Base-by-base conservation (phyloP, 2,888 invertebrate genomes). In the Drosophila longiperda region DNA sequence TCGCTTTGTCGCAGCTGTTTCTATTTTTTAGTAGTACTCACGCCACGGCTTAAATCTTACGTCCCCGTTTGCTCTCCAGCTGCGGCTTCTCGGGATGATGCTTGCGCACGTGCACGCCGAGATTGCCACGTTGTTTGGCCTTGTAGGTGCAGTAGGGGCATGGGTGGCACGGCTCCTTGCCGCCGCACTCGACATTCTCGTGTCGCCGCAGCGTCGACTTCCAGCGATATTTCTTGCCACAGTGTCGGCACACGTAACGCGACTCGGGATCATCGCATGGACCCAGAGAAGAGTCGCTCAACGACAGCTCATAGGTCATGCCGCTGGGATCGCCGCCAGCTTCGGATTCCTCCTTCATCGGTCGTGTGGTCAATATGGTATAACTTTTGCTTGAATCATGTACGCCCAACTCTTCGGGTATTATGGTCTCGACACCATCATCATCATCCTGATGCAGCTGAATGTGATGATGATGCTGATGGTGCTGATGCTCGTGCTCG, bases 151-250 rank as follows among this genome's bases (percentile, higher is more conserved):
- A 97, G 91, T 96, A 95, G 15, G 96, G 96, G 89, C 97, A 97
- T 76, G 96, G 96, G 93, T 97, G 97, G 75, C 96, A 95, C 0
- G 97, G 97, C 77, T 96, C 96, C 92, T 97, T 97, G 77, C 96
- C 97, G 52, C 97, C 96, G 93, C 97, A 97, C 93, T 97, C 97
- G 74, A 97, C 96, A 94, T 95, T 96, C 93, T 96, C 97, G 93
- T 97, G 97, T 6, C 96, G 95, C 15, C 96, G 94, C 94, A 97
- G 94, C 70, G 97, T 97, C 58, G 97, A 97, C 93, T 96, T 97
- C 97, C 97, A 97, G 87, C 97, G 95, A 93, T 97, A 97, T 80
- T 96, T 95, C 93, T 97, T 97, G 76, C 97, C 97, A 93, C 97
- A 97, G 91, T 97, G 97, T 59, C 96, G 94, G 91, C 97, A 97